phyloP scores from a whole-genome alignment of 2,888 invertebrate species.

The Himalopsyche japonica region DNA sequence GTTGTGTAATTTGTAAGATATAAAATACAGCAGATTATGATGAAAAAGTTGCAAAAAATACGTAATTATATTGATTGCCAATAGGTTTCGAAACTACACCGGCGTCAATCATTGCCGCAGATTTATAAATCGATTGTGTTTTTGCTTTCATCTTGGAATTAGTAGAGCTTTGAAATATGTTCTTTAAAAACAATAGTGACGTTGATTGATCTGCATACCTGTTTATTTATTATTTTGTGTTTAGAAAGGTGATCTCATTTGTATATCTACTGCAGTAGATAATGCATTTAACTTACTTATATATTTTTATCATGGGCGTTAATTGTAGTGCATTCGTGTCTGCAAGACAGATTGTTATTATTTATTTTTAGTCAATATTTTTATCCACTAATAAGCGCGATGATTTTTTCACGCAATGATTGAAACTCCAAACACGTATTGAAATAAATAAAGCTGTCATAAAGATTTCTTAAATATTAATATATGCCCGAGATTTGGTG shows the following conservation, averaged over 20 bases:
- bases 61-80: too few species aligned
- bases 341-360: background rate
- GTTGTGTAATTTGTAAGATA: too few species aligned
- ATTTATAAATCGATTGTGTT: background rate
- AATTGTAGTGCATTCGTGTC: background rate
- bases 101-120: background rate
- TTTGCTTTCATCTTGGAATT: background rate
- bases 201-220: background rate
- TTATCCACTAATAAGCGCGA: too few species aligned
- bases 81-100: background rate
- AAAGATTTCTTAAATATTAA: too few species aligned
- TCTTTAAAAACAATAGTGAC: background rate
- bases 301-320: background rate
- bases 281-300: background rate
- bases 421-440: too few species aligned
- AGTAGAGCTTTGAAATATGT: background rate
- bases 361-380: background rate
- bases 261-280: constrained; percentile 2
- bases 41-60: too few species aligned
- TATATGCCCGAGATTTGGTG: too few species aligned
- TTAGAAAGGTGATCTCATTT: constrained; percentile 22
- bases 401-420: too few species aligned
- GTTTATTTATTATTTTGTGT: background rate
- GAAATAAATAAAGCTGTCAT: too few species aligned
- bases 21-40: too few species aligned